Percentiles rank a stretch among this genome's conserved stretches.
phyloP scores from a whole-genome alignment of 2,888 invertebrate genomes.

The Mellilla xanthometata region DNA sequence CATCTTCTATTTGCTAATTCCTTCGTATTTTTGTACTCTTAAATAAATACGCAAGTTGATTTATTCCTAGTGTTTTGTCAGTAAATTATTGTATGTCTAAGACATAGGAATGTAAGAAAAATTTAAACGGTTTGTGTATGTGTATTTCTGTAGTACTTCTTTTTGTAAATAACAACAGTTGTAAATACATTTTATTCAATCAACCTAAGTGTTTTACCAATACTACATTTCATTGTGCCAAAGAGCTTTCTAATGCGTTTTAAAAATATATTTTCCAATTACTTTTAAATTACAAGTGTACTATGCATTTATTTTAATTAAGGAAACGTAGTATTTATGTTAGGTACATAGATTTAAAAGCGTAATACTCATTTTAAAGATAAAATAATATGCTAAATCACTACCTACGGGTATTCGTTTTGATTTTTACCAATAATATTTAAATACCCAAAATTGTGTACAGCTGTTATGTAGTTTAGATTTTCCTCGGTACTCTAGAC shows the following conservation, averaged over 20 bases:
- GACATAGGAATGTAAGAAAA: too few species aligned
- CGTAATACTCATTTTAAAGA: too few species aligned
- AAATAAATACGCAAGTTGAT: neutral
- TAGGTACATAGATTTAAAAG: too few species aligned
- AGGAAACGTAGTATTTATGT: too few species aligned
- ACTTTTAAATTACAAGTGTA: neutral
- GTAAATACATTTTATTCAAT: neutral
- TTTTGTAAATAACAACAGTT: too few species aligned
- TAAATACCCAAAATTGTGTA: constrained; percentile 40
- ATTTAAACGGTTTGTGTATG: too few species aligned
- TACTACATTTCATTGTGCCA: constrained; percentile 26
- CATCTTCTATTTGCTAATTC: constrained; percentile 8
- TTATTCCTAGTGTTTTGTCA: too few species aligned
- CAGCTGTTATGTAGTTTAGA: constrained; percentile 69
- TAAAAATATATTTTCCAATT: neutral
- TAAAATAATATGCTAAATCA: too few species aligned
- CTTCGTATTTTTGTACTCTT: constrained; percentile 16
- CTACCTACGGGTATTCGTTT: constrained; percentile 33
- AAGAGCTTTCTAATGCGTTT: constrained; percentile 18
- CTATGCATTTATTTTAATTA: constrained; percentile 12
- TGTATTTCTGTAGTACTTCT: too few species aligned
- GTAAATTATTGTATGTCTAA: too few species aligned
- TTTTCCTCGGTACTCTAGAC: constrained; percentile 12
- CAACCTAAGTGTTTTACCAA: constrained; percentile 1
- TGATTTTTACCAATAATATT: constrained; percentile 29